phyloP scores from a whole-genome alignment of 2,888 invertebrate species.

The Branchellion lobata region DNA sequence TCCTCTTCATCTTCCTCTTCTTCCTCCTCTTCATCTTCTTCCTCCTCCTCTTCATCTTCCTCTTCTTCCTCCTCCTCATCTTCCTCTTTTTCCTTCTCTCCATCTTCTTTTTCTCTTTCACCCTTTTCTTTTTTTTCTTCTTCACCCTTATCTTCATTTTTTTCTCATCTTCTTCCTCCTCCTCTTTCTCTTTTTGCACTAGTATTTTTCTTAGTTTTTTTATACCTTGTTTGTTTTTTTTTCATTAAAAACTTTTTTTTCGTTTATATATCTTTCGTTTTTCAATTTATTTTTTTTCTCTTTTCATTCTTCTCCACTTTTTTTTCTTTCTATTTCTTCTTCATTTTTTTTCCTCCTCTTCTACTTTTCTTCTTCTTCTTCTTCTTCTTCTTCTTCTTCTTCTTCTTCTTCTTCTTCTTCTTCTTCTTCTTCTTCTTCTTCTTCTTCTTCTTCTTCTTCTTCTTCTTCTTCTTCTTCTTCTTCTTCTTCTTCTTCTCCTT shows the following conservation, averaged over 20 bases:
- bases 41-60: neutral
- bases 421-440: conserved; percentile 25
- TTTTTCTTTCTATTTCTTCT: neutral
- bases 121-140: neutral
- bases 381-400: conserved; percentile 36
- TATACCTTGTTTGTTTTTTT: neutral
- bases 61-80: neutral
- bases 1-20: neutral
- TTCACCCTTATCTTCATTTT: neutral
- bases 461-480: conserved; percentile 40
- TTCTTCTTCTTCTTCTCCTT: conserved; percentile 43
- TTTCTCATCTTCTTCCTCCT: neutral
- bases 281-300: neutral
- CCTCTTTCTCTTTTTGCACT: neutral
- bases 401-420: conserved; percentile 34
- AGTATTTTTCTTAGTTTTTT: neutral
- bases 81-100: neutral
- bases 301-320: neutral
- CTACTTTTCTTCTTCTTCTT: conserved; percentile 30
- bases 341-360: too few species aligned
- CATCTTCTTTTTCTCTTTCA: neutral
- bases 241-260: neutral
- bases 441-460: conserved; percentile 1
- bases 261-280: neutral
- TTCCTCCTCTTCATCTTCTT: neutral